Evolutionary conservation across 2,113 vertebrate genomes (phyloP).

Genomic region (Ibidorhyncha struthersii): DNA sequence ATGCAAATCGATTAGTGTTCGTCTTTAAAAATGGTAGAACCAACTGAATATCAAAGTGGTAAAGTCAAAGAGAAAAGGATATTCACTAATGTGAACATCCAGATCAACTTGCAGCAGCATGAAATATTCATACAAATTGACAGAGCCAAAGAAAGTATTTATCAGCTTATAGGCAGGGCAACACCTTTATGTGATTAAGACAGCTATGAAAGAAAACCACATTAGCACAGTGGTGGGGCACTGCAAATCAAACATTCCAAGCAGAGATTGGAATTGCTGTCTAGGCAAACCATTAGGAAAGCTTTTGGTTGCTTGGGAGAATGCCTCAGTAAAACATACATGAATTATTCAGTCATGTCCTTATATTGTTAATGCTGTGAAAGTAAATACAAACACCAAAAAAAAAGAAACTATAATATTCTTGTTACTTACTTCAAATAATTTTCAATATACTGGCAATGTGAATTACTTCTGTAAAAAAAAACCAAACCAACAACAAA

Average conservation of each 20-base stretch:
- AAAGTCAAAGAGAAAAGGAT: not conserved
- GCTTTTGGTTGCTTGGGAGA: not conserved
- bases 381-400: not conserved
- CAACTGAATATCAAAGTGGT: not conserved
- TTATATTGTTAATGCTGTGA: not conserved
- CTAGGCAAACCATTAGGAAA: conserved; percentile 18
- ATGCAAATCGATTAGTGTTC: not conserved
- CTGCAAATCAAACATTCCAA: not conserved
- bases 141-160: not conserved
- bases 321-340: not conserved
- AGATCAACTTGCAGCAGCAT: not conserved
- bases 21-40: not conserved
- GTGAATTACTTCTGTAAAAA: not conserved
- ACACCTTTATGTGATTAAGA: not conserved
- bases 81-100: not conserved
- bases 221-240: not conserved
- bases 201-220: not conserved
- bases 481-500: not conserved
- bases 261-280: not conserved
- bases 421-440: not conserved
- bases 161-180: not conserved
- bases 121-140: not conserved
- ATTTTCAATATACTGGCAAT: not conserved
- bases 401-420: not conserved
- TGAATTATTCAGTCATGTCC: conserved; percentile 37